Conservation (phyloP, 2,888 invertebrate species). For the Ethmia dodecea region DNA sequence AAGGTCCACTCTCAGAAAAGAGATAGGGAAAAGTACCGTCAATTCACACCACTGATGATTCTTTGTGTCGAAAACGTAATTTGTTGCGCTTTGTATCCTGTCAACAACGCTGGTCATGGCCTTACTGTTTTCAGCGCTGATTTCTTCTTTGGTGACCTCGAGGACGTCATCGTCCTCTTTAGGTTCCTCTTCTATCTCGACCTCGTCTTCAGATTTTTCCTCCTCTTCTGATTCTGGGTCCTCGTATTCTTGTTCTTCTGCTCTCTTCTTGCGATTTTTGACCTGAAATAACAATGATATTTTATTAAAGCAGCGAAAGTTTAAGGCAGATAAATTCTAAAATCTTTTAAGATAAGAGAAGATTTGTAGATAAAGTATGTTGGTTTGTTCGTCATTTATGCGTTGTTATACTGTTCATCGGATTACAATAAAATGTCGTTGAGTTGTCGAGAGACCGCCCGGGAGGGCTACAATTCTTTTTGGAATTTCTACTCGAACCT, state of each 20-base stretch:
- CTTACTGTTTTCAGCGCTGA: slow-evolving; percentile 38
- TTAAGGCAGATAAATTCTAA: too few species aligned
- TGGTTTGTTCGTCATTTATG: too few species aligned
- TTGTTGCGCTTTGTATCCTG: slow-evolving; percentile 60
- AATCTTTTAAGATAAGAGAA: too few species aligned
- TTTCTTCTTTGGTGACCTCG: slow-evolving; percentile 35
- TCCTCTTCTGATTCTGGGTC: slow-evolving; percentile 80
- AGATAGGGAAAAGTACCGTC: slow-evolving; percentile 81
- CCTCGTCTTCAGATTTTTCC: slow-evolving; percentile 70
- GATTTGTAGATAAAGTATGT: too few species aligned
- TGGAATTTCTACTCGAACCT: too few species aligned
- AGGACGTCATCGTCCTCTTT: slow-evolving; percentile 44
- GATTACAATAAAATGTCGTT: too few species aligned
- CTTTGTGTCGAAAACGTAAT: slow-evolving; percentile 87
- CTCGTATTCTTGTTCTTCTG: slow-evolving; percentile 82
- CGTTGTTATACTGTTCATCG: too few species aligned
- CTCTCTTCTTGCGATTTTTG: slow-evolving; percentile 73
- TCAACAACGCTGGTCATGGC: slow-evolving; percentile 57
- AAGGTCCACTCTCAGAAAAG: slow-evolving; percentile 80
- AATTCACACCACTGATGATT: slow-evolving; percentile 91
- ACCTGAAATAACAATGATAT: too few species aligned
- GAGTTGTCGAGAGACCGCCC: too few species aligned
- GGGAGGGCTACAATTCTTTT: too few species aligned
- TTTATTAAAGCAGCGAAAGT: too few species aligned
- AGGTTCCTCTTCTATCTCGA: slow-evolving; percentile 37